These are phyloP conservation scores for Limosa lapponica DNA, from an alignment of 2,797 vertebrate genomes.

Conservation along the genomic window DNA sequence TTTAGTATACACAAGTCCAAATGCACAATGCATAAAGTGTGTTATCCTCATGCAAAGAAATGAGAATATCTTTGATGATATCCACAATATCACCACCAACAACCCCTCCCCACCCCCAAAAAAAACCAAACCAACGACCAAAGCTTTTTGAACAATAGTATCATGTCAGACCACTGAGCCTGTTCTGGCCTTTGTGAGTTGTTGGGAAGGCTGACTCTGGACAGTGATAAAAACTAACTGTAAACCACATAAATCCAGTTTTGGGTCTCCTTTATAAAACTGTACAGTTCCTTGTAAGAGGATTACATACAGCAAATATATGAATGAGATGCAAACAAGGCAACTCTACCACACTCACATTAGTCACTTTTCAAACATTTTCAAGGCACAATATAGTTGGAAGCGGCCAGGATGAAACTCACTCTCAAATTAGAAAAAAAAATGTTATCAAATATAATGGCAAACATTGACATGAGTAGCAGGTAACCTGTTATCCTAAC, in stretches of 20 bases:
- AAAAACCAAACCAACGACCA: rapidly evolving
- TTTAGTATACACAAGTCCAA: not conserved
- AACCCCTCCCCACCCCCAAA: rapidly evolving
- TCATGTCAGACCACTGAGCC: not conserved
- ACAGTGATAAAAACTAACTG: not conserved
- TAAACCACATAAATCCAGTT: not conserved
- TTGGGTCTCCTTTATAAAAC: not conserved
- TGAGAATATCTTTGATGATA: not conserved
- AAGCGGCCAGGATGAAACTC: not conserved
- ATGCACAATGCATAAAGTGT: not conserved
- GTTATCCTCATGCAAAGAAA: not conserved
- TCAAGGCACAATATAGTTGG: not conserved
- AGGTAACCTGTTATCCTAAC: not conserved
- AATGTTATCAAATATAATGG: not conserved
- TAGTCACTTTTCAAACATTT: not conserved
- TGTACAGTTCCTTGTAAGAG: not conserved
- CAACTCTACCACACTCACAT: not conserved
- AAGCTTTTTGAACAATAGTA: not conserved
- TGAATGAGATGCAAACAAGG: not conserved
- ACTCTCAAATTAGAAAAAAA: not conserved
- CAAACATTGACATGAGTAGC: not conserved
- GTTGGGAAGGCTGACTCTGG: not conserved
- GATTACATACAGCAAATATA: not conserved
- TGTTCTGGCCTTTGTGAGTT: not conserved
- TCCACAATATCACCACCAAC: not conserved